Conservation (phyloP, 2,797 vertebrate genomes). For the Chlorospingus flavigularis region DNA sequence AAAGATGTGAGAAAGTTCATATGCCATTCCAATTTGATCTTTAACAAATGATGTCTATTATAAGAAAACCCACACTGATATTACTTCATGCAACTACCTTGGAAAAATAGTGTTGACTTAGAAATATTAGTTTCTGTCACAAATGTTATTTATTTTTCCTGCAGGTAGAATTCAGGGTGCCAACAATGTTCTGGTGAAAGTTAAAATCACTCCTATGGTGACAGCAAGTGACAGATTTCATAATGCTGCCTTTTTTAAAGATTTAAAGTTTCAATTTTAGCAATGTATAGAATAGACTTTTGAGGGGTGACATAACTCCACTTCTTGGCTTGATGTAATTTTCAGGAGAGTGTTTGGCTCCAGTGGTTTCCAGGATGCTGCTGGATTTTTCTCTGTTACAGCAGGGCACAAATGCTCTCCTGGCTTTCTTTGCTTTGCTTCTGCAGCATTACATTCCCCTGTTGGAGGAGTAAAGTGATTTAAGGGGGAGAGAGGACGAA, state of each 20-base stretch:
- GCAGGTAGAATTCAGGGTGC: not conserved
- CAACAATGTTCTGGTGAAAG: conserved; percentile 27
- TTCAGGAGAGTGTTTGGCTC: not conserved
- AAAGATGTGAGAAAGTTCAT: not conserved
- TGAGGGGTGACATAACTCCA: not conserved
- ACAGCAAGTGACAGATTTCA: conserved; percentile 43
- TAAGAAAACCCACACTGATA: not conserved
- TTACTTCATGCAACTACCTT: not conserved
- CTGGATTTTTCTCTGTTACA: not conserved
- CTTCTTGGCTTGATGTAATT: not conserved
- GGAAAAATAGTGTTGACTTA: conserved; percentile 32
- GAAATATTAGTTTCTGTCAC: conserved; percentile 41
- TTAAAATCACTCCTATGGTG: conserved; percentile 11
- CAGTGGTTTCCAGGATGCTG: not conserved
- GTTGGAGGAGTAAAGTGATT: not conserved
- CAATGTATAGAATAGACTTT: not conserved
- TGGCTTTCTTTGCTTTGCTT: not conserved
- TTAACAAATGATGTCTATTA: not conserved
- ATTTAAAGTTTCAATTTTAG: conserved; percentile 36
- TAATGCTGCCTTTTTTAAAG: not conserved
- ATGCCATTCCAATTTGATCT: conserved; percentile 10
- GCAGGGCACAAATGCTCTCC: not conserved
- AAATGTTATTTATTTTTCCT: conserved; percentile 26
- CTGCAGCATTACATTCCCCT: not conserved
- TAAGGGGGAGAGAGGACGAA: not conserved